Percentiles rank a stretch among this genome's conserved stretches.
These are phyloP conservation scores for Laothoe populi DNA, from an alignment of 2,888 invertebrate genomes.

Conservation along the genomic window DNA sequence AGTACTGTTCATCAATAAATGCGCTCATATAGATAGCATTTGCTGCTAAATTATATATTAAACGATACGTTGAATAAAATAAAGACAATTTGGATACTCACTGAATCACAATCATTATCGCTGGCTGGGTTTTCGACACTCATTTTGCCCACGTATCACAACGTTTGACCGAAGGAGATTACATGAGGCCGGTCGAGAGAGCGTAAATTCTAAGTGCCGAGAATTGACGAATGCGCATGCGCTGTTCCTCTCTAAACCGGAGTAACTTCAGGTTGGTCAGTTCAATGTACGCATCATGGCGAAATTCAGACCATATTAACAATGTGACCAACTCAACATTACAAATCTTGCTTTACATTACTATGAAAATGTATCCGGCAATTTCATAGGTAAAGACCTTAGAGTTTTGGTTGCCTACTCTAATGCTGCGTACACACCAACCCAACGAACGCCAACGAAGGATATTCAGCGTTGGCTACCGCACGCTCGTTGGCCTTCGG, in stretches of 20 bases:
- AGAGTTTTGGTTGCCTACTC: too few relatives aligned
- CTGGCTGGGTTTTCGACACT: slow-evolving; percentile 87
- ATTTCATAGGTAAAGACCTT: too few relatives aligned
- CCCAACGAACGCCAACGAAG: too few relatives aligned
- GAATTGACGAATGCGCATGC: slow-evolving; percentile 86
- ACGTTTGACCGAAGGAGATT: slow-evolving; percentile 65
- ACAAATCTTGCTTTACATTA: too few relatives aligned
- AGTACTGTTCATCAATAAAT: slow-evolving; percentile 81
- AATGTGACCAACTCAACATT: too few relatives aligned
- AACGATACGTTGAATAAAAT: slow-evolving; percentile 41
- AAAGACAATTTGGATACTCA: slow-evolving; percentile 78
- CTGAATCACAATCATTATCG: slow-evolving; percentile 84
- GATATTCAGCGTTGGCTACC: too few relatives aligned
- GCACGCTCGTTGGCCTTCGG: too few relatives aligned
- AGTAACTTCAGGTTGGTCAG: slow-evolving; percentile 58
- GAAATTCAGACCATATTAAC: slow-evolving; percentile 36
- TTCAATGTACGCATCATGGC: slow-evolving; percentile 31
- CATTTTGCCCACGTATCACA: slow-evolving; percentile 85
- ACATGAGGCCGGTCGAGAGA: slow-evolving; percentile 69
- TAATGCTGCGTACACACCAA: too few relatives aligned
- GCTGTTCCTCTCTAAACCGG: slow-evolving; percentile 54
- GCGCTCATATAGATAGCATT: slow-evolving; percentile 42
- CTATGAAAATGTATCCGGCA: too few relatives aligned
- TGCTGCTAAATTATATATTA: slow-evolving; percentile 37
- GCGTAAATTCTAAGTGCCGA: slow-evolving; percentile 85